Evolutionary conservation across 2,888 invertebrate species (phyloP), one percentile per base, ranked within the genome.

Genomic region (Lottia gigantea): DNA sequence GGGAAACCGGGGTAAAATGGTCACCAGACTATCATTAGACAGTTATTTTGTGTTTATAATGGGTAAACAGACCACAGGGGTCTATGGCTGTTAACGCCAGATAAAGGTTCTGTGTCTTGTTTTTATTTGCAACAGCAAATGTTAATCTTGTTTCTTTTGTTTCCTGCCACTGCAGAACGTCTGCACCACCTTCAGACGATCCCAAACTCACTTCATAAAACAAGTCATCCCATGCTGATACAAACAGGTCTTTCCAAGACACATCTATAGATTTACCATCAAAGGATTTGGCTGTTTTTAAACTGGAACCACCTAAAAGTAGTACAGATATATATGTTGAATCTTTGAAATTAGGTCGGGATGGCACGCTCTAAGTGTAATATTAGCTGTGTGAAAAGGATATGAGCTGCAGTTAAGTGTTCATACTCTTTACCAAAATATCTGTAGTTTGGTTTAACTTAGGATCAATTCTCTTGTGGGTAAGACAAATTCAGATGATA

Each of bases 201-300:
- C 55, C 55, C 23, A 55, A 55, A 55, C 55, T 55, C 11, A 55
- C 55, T 55, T 55, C 55, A 55, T 55, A 55, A 55, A 12, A 55
- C 23, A 55, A 14, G 8, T 55, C 23, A 19, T 55, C 23, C 55
- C 55, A 55, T 55, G 55, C 12, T 11, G 55, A 55, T 14, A 23
- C 4, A 55, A 55, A 55, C 23, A 55, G 23, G 23, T 55, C 55
- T 23, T 0, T 55, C 55, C 55, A 55, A 12, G 55, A 55, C 55
- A 55, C 23, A 23, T 55, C 55, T 23, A 55, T 16, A 2, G 55
- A 55, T 55, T 55, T 55, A 55, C 55, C 55, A 55, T 55, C 55
- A 23, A 55, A 55, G 8, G 55, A 55, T 55, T 14, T 55, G 19
- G 55, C 55, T 23, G 23, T 23, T 55, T 23, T 2, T 55, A 55